A percentile compares a stretch with the other conserved stretches of the same genome.
phyloP scores from a whole-genome alignment of 2,797 vertebrate species.

The Spondyliosoma cantharus region DNA sequence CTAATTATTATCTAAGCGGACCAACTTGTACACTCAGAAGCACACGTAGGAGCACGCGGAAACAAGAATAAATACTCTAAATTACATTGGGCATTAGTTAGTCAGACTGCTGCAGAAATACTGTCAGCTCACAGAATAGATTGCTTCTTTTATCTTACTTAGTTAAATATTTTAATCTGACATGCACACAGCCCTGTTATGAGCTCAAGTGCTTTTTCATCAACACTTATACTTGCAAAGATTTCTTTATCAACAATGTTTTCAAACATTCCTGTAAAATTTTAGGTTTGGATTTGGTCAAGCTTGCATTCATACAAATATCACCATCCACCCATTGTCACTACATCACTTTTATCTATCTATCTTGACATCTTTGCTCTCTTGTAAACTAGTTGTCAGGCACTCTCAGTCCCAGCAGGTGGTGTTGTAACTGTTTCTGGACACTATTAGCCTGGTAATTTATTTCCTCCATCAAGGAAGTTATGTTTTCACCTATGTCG shows the following conservation, averaged over 20 bases:
- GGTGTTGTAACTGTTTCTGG: no score
- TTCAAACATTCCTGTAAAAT: background rate
- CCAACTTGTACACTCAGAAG: slow-evolving; percentile 32
- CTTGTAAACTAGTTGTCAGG: background rate
- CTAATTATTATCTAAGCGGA: slow-evolving; percentile 55
- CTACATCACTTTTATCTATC: background rate
- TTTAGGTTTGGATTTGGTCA: background rate
- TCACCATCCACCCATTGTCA: background rate
- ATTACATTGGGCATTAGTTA: background rate
- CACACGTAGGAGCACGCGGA: slow-evolving; percentile 25
- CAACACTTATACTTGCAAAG: background rate
- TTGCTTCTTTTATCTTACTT: background rate
- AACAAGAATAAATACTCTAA: background rate
- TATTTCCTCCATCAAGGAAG: background rate
- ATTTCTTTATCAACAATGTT: background rate
- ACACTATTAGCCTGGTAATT: background rate
- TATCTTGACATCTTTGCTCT: background rate
- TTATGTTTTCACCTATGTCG: no score
- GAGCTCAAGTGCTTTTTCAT: background rate
- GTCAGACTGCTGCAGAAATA: background rate
- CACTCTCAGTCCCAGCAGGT: background rate
- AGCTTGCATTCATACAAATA: background rate
- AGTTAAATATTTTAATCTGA: background rate
- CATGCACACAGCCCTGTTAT: background rate
- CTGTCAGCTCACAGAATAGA: background rate